These are phyloP conservation scores for Leucophenga maculata DNA, from an alignment of 2,888 invertebrate genomes.

Conservation along the genomic window DNA sequence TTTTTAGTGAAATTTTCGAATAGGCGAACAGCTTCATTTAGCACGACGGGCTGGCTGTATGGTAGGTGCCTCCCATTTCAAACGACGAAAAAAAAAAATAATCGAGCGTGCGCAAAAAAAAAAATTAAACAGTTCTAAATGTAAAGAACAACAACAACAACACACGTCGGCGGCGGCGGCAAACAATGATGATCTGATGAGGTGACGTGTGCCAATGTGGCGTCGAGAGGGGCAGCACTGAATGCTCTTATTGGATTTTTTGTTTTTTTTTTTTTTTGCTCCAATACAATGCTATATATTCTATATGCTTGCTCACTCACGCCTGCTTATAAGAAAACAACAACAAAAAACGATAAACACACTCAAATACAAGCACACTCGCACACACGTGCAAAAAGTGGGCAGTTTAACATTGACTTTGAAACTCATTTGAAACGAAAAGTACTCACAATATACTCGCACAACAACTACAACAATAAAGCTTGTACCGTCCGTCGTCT, in stretches of 20 bases:
- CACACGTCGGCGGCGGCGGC: conserved; percentile 18
- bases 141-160: conserved; percentile 37
- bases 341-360: conserved; percentile 35
- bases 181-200: conserved; percentile 50
- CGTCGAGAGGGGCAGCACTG: background rate
- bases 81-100: conserved; percentile 14
- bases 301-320: conserved; percentile 11
- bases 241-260: conserved; percentile 9
- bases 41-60: conserved; percentile 48
- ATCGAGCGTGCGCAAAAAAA: background rate
- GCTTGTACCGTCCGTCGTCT: too few species aligned
- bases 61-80: background rate
- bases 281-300: background rate
- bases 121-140: conserved; percentile 53
- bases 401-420: conserved; percentile 63
- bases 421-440: conserved; percentile 65
- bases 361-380: conserved; percentile 35
- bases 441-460: background rate
- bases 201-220: too few species aligned
- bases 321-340: conserved; percentile 28
- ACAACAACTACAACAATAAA: conserved; percentile 25
- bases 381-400: conserved; percentile 23
- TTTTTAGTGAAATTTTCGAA: conserved; percentile 73
- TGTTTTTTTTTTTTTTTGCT: background rate
- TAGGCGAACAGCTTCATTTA: conserved; percentile 71